Evolutionary conservation across 2,113 vertebrate species (phyloP), one percentile per base, ranked within the genome.

Genomic region (Andinoacara biseriatus): DNA sequence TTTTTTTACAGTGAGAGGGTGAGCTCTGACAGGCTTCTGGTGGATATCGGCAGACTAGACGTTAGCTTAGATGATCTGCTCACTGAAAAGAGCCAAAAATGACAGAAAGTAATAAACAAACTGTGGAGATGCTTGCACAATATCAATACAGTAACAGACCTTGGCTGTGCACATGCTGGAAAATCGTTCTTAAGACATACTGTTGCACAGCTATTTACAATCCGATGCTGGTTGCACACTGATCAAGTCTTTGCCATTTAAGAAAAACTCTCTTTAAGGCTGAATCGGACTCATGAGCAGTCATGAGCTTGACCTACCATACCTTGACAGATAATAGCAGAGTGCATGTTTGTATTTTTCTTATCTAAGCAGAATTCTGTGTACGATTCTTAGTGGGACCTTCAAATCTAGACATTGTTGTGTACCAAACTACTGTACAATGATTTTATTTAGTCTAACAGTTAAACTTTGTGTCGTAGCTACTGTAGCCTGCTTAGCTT

Each of bases 401-500:
- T 92, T 92, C 90, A 90, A 74, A 91, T 87, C 57, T 92, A 93
- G 91, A 91, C 90, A 89, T 90, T 89, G 90, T 93, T 62, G 79
- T 90, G 92, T 86, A 93, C 86, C 86, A 92, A 72, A 91, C 89
- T 90, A 85, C 90, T 93, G 91, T 93, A 93, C 79, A 83, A 94
- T 91, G 74, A 93, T 92, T 93, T 92, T 43, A 92, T 91, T 93
- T 93, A 86, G 90, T 91, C 86, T 89, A 81, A 85, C 78, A 89
- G 89, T 89, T 93, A 84, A 91, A 93, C 86, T 81, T 93, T 92
- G 93, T 94, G 93, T 94, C 90, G 93, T 95, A 94, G 94, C 93
- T 95, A 93, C 91, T 90, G 93, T 95, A 95, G 94, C 93, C 93
- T 93, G 93, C 91, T 93, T 94, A 92, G 92, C 92, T 92, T 91